phyloP scores from a whole-genome alignment of 1,140 invertebrate species.

The Wasmannia auropunctata region DNA sequence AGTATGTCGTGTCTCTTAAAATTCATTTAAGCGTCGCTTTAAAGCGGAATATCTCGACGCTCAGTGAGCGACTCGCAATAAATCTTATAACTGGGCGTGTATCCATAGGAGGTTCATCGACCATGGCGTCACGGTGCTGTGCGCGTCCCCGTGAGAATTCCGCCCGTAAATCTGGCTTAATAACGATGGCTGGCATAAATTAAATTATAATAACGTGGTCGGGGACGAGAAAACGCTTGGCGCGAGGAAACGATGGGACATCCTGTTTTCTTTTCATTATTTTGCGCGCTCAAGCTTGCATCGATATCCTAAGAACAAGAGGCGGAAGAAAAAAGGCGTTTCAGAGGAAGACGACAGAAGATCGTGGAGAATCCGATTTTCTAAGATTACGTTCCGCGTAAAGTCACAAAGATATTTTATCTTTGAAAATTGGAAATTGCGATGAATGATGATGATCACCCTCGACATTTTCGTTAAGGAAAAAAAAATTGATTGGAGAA shows the following conservation, averaged over 20 bases:
- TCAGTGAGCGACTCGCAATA: slow-evolving; percentile 21
- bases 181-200: slow-evolving; percentile 41
- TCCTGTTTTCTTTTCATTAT: slow-evolving; percentile 50
- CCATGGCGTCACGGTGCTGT: not conserved
- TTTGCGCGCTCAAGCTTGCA: not conserved
- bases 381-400: slow-evolving; percentile 11
- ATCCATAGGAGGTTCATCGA: slow-evolving; percentile 42
- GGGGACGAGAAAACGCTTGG: not conserved
- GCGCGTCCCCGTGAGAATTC: slow-evolving; percentile 7
- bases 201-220: slow-evolving; percentile 45
- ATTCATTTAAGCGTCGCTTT: not conserved
- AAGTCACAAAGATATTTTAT: slow-evolving; percentile 16
- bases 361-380: slow-evolving; percentile 28
- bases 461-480: not conserved
- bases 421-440: slow-evolving; percentile 9
- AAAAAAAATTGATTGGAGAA: not conserved
- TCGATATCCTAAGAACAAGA: not conserved
- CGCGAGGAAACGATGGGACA: not conserved
- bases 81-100: slow-evolving; percentile 9
- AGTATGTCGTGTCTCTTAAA: slow-evolving; percentile 1
- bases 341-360: not conserved
- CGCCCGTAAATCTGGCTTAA: slow-evolving; percentile 35
- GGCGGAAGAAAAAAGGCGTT: not conserved
- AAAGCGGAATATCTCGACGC: not conserved
- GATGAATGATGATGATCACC: not conserved